phyloP scores from a whole-genome alignment of 2,888 invertebrate species.

The Ormyrus labotus region DNA sequence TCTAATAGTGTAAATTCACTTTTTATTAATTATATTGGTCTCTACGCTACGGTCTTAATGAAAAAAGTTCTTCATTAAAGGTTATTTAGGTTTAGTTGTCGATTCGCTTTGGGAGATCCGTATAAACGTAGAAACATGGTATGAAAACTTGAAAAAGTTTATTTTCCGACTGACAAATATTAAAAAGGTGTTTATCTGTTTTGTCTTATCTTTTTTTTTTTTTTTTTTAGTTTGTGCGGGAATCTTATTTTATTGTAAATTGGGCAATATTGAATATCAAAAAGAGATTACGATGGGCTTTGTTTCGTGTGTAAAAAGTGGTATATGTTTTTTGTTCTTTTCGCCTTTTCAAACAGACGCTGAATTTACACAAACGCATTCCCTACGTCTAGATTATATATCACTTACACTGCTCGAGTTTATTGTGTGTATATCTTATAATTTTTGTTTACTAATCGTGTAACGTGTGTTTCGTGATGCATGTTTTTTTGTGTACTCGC shows the following conservation, averaged over 20 bases:
- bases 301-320: slow-evolving; percentile 66
- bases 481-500: slow-evolving; percentile 51
- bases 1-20: slow-evolving; percentile 57
- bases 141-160: slow-evolving; percentile 73
- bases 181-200: slow-evolving; percentile 54
- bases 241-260: slow-evolving; percentile 65
- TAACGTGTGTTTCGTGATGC: slow-evolving; percentile 46
- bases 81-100: slow-evolving; percentile 62
- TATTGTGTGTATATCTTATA: slow-evolving; percentile 64
- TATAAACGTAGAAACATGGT: slow-evolving; percentile 74
- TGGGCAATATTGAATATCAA: slow-evolving; percentile 73
- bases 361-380: slow-evolving; percentile 72
- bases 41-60: slow-evolving; percentile 72
- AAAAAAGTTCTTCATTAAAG: slow-evolving; percentile 68
- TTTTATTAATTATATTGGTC: slow-evolving; percentile 52
- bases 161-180: slow-evolving; percentile 59
- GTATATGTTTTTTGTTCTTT: slow-evolving; percentile 58
- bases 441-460: slow-evolving; percentile 47
- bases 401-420: slow-evolving; percentile 72
- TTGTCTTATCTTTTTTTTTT: slow-evolving; percentile 57
- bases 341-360: slow-evolving; percentile 66
- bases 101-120: slow-evolving; percentile 70
- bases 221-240: slow-evolving; percentile 57
- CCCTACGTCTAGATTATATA: slow-evolving; percentile 73
- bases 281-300: slow-evolving; percentile 67